phyloP scores from a whole-genome alignment of 2,888 invertebrate species.

The Anticlea derivata region DNA sequence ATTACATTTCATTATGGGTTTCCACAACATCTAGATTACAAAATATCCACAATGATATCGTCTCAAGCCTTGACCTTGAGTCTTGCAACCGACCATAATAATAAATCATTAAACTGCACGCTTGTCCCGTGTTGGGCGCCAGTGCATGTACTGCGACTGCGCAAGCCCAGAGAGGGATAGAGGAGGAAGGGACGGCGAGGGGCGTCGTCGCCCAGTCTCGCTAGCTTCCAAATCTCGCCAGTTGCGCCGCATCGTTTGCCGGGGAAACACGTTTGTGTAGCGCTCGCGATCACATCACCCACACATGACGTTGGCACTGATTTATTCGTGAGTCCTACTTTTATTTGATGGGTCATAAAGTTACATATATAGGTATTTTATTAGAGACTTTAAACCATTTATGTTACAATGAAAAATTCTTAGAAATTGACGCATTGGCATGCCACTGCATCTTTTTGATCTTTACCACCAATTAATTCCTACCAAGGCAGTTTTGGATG shows the following conservation, averaged over 20 bases:
- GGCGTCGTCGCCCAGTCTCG: slow-evolving; percentile 49
- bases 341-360: slow-evolving; percentile 44
- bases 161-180: slow-evolving; percentile 34
- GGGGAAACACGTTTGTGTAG: slow-evolving; percentile 56
- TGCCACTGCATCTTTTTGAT: not conserved
- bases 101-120: slow-evolving; percentile 40
- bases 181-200: slow-evolving; percentile 28
- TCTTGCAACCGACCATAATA: slow-evolving; percentile 25
- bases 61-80: slow-evolving; percentile 21
- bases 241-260: slow-evolving; percentile 74
- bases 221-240: slow-evolving; percentile 40
- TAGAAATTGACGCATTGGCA: slow-evolving; percentile 3
- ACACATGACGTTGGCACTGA: slow-evolving; percentile 61
- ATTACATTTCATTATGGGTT: too few species aligned
- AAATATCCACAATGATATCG: not conserved
- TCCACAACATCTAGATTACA: not conserved
- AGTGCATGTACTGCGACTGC: slow-evolving; percentile 52
- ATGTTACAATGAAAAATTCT: not conserved
- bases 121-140: slow-evolving; percentile 67
- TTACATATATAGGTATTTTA: not conserved
- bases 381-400: not conserved
- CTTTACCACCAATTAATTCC: too few species aligned
- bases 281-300: slow-evolving; percentile 49
- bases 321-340: slow-evolving; percentile 62
- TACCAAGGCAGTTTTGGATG: too few species aligned